These are phyloP conservation scores for Tetragnatha montana DNA, from an alignment of 2,888 invertebrate species.

Conservation along the genomic window DNA sequence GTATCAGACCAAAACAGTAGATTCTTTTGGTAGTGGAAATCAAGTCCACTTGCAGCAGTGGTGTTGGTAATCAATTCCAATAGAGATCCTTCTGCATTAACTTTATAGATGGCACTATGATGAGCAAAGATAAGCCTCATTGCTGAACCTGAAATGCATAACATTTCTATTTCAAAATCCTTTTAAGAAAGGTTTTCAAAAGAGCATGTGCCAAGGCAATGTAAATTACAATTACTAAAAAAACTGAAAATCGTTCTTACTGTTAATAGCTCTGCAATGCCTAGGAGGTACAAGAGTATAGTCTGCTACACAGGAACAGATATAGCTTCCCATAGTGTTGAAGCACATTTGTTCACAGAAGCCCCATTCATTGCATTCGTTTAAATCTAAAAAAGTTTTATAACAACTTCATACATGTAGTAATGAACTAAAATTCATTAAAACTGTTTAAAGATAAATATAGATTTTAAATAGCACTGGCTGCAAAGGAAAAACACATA, in stretches of 20 bases:
- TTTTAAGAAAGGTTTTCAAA: background rate
- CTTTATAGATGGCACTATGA: conserved; percentile 83
- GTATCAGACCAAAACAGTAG: conserved; percentile 92
- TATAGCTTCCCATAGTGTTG: conserved; percentile 88
- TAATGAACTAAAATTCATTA: background rate
- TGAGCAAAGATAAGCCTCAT: conserved; percentile 82
- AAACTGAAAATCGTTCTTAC: conserved; percentile 73
- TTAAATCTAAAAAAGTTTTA: conserved; percentile 81
- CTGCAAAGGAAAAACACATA: conserved; percentile 74
- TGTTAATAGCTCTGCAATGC: conserved; percentile 74
- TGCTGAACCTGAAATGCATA: conserved; percentile 74
- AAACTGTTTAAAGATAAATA: background rate
- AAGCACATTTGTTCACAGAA: conserved; percentile 93
- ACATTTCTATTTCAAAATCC: background rate
- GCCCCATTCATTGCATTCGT: conserved; percentile 82
- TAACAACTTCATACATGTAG: background rate
- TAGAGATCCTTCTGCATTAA: conserved; percentile 81
- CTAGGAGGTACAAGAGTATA: conserved; percentile 81
- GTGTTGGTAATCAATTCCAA: conserved; percentile 84
- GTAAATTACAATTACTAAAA: background rate
- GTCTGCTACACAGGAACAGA: conserved; percentile 88
- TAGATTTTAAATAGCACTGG: background rate
- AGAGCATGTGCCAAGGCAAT: background rate
- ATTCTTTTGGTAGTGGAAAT: conserved; percentile 87
- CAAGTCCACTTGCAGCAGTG: conserved; percentile 89